A percentile compares a stretch with the other conserved stretches of the same genome.
These are phyloP conservation scores for Lutjanus argentimaculatus DNA, from an alignment of 2,797 vertebrate species.

Conservation along the genomic window DNA sequence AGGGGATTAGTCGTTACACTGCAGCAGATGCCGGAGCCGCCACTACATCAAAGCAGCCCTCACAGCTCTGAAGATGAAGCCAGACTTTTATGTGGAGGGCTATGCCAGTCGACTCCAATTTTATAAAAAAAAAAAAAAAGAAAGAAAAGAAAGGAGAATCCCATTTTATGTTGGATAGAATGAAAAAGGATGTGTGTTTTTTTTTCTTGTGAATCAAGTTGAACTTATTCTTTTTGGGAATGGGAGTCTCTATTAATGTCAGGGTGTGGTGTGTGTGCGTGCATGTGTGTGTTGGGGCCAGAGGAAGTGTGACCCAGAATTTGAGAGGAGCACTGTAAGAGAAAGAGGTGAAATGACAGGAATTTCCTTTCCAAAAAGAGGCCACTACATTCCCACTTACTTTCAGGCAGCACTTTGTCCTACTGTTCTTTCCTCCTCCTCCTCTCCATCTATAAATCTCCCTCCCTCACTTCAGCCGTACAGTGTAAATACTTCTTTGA, in stretches of 20 bases:
- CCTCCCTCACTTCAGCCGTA: not conserved
- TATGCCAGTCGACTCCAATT: conserved; percentile 33
- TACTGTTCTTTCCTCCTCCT: conserved; percentile 39
- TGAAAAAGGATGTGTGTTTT: not conserved
- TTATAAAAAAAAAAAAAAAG: not conserved
- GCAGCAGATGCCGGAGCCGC: conserved; percentile 47
- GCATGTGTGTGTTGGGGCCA: conserved; percentile 23
- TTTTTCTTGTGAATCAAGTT: conserved; percentile 29
- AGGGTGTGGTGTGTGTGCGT: conserved; percentile 29
- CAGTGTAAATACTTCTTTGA: conserved; percentile 15
- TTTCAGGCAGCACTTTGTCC: conserved; percentile 47
- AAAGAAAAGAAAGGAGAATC: conserved; percentile 32
- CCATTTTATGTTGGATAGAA: conserved; percentile 25
- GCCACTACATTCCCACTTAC: conserved; percentile 34
- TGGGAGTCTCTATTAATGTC: conserved; percentile 22
- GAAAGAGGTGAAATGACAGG: conserved; percentile 66
- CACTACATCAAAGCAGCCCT: conserved; percentile 63
- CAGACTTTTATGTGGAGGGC: conserved; percentile 46
- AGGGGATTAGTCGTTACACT: conserved; percentile 54
- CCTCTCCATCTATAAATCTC: conserved; percentile 17
- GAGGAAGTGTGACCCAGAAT: conserved; percentile 68
- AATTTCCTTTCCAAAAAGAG: conserved; percentile 71
- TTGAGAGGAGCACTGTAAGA: conserved; percentile 32
- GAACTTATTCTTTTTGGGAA: not conserved
- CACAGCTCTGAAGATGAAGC: conserved; percentile 56